phyloP scores from a whole-genome alignment of 2,888 invertebrate genomes.

The Ophion costatus region DNA sequence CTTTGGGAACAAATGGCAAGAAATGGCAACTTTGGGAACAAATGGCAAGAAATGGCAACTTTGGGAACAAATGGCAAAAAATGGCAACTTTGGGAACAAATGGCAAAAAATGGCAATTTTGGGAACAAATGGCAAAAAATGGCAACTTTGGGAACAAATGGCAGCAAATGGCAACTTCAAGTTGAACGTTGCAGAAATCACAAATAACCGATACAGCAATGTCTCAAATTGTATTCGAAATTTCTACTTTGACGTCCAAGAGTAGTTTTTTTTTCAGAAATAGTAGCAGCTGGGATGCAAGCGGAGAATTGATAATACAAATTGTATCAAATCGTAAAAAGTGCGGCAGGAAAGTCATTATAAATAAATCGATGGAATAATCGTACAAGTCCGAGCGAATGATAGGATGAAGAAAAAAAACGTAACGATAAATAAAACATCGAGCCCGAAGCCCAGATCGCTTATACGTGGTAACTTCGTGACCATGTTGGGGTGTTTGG shows the following conservation, averaged over 20 bases:
- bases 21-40: too few relatives aligned
- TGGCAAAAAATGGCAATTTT: too few relatives aligned
- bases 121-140: too few relatives aligned
- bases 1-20: too few relatives aligned
- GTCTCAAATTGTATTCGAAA: background rate
- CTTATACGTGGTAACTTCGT: constrained; percentile 32
- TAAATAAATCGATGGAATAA: constrained; percentile 39
- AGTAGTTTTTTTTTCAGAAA: background rate
- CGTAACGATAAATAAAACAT: constrained; percentile 81
- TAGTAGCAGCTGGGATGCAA: background rate
- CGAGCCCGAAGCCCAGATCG: constrained; percentile 66
- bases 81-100: too few relatives aligned
- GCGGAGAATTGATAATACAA: background rate
- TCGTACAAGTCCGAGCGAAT: constrained; percentile 69
- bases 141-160: too few relatives aligned
- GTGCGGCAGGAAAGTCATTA: background rate
- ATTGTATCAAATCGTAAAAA: background rate
- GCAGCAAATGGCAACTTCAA: background rate
- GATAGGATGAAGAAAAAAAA: constrained; percentile 74
- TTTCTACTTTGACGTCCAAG: background rate
- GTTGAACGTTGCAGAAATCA: background rate
- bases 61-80: too few relatives aligned
- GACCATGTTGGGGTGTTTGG: constrained; percentile 27
- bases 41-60: too few relatives aligned
- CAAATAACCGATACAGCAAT: background rate